A percentile compares a stretch with the other conserved stretches of the same genome.
phyloP scores from a whole-genome alignment of 2,797 vertebrate genomes.

The Myotis findleyi region DNA sequence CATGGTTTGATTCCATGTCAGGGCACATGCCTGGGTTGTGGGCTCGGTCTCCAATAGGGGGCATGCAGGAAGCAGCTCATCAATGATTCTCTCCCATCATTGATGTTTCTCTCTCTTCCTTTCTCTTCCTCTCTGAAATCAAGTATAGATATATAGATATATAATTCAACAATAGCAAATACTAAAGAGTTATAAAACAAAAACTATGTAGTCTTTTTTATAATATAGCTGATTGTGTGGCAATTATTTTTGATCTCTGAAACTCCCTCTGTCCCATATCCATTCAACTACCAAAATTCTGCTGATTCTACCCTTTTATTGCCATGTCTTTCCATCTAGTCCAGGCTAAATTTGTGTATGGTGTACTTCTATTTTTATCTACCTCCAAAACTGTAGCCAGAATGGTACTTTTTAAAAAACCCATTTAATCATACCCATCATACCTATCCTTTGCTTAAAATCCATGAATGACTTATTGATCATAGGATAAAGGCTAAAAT shows the following conservation, averaged over 20 bases:
- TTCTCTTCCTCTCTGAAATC: neutral
- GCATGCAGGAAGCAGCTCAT: neutral
- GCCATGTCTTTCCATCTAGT: neutral
- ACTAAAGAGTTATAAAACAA: neutral
- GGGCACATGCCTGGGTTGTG: neutral
- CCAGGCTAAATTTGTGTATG: neutral
- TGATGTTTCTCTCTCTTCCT: neutral
- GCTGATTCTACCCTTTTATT: neutral
- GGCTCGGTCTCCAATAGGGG: neutral
- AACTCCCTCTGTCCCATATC: neutral
- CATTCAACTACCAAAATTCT: neutral
- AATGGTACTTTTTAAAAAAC: neutral
- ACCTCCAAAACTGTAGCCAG: neutral
- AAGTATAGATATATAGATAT: too few relatives aligned
- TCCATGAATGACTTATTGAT: neutral
- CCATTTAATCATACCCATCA: neutral
- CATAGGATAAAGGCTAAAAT: neutral
- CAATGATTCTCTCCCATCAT: neutral
- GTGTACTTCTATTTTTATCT: neutral
- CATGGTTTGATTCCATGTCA: neutral
- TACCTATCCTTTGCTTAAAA: slow-evolving; percentile 36
- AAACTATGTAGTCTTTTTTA: neutral
- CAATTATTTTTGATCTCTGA: neutral
- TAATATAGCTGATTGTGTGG: neutral
- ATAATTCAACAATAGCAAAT: neutral